Conservation (phyloP, 2,888 invertebrate species). For the Drosophila cracens region DNA sequence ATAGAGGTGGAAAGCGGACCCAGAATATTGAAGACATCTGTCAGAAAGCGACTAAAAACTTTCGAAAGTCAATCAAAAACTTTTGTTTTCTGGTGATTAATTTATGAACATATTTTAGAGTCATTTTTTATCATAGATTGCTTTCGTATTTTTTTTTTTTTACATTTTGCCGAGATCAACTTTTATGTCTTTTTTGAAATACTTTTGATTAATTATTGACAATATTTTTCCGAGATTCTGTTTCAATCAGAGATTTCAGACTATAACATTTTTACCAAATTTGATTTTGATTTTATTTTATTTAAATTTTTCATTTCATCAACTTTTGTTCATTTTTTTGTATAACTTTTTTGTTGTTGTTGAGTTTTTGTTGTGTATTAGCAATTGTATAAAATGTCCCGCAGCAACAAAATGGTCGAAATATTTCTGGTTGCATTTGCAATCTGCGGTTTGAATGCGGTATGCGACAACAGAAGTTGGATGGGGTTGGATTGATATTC, state of each 20-base stretch:
- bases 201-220: not conserved
- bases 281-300: not conserved
- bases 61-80: not conserved
- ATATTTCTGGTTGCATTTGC: slow-evolving; percentile 17
- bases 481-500: not conserved
- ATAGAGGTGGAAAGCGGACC: not conserved
- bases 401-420: slow-evolving; percentile 6
- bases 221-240: not conserved
- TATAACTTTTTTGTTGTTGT: not conserved
- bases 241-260: not conserved
- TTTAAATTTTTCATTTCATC: not conserved
- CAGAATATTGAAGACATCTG: not conserved
- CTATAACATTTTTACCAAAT: not conserved
- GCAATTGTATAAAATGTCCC: not conserved
- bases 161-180: not conserved
- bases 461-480: not conserved
- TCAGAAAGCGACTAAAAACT: not conserved
- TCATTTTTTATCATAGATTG: not conserved
- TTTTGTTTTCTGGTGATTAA: not conserved
- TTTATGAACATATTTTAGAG: not conserved
- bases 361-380: not conserved
- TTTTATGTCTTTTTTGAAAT: not conserved
- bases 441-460: slow-evolving; percentile 2
- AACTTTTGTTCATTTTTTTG: not conserved
- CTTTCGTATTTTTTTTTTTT: not conserved